Conservation (phyloP, 2,797 vertebrate genomes). For the Myiothlypis coronata region DNA sequence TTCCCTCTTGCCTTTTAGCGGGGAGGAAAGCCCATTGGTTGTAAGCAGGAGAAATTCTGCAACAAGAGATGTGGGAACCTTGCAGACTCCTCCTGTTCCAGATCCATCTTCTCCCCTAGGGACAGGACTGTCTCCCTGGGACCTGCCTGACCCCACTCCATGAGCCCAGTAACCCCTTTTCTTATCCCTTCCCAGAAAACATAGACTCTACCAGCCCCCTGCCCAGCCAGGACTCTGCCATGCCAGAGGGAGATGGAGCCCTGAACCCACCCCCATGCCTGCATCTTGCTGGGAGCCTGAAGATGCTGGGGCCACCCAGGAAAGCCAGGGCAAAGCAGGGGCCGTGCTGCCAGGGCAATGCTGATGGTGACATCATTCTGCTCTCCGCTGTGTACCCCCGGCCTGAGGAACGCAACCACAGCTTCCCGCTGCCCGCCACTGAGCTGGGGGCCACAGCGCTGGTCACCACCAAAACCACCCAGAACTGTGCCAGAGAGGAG, state of each 20-base stretch:
- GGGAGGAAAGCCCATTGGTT: rapidly evolving
- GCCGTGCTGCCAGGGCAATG: neutral
- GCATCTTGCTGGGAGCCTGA: neutral
- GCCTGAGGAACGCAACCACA: conserved; percentile 23
- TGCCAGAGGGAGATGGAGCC: neutral
- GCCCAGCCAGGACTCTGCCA: neutral
- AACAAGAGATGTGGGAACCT: neutral
- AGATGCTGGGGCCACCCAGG: rapidly evolving
- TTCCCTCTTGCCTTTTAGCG: neutral
- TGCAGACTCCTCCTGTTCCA: neutral
- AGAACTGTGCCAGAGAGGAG: neutral
- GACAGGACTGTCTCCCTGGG: rapidly evolving
- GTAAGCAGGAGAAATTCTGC: neutral
- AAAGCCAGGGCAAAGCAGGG: neutral
- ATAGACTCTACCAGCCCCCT: neutral
- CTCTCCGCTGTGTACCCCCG: neutral
- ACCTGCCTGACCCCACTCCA: neutral
- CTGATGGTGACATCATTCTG: neutral
- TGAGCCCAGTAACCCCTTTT: neutral
- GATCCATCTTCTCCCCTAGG: neutral
- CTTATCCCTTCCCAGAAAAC: neutral
- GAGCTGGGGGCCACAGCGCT: conserved; percentile 75
- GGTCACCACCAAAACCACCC: conserved; percentile 78
- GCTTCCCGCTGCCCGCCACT: conserved; percentile 73
- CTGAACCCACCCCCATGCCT: neutral